phyloP scores from a whole-genome alignment of 2,888 invertebrate species.

The Ormyrus pomaceus region DNA sequence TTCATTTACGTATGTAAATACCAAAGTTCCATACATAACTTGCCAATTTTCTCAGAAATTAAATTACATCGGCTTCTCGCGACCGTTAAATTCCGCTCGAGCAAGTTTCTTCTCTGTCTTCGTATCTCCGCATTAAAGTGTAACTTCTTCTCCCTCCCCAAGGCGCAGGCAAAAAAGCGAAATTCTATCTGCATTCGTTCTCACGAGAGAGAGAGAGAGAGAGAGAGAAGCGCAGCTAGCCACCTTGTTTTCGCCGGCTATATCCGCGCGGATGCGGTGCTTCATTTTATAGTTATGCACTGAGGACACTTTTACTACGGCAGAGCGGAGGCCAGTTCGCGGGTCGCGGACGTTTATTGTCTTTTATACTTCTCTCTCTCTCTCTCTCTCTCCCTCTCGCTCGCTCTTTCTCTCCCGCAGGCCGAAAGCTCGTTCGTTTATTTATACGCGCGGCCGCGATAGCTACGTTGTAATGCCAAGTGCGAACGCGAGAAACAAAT shows the following conservation, averaged over 20 bases:
- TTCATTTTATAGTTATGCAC: constrained; percentile 72
- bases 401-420: constrained; percentile 5
- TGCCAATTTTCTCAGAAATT: constrained; percentile 55
- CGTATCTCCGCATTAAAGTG: constrained; percentile 51
- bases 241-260: constrained; percentile 42
- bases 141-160: constrained; percentile 45
- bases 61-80: constrained; percentile 50
- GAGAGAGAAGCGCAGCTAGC: background rate
- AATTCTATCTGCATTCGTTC: constrained; percentile 49
- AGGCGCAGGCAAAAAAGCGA: background rate
- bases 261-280: constrained; percentile 55
- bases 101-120: constrained; percentile 46
- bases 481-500: constrained; percentile 53
- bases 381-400: constrained; percentile 40
- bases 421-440: constrained; percentile 63
- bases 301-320: constrained; percentile 70
- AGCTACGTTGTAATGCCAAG: constrained; percentile 40
- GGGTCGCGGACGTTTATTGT: constrained; percentile 66
- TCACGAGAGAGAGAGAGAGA: background rate
- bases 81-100: constrained; percentile 50
- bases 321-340: constrained; percentile 63
- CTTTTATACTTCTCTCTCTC: constrained; percentile 52
- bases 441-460: constrained; percentile 59
- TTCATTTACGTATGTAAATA: constrained; percentile 52
- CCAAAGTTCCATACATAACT: constrained; percentile 54